phyloP scores from a whole-genome alignment of 2,888 invertebrate genomes.

The Alcis repandata region DNA sequence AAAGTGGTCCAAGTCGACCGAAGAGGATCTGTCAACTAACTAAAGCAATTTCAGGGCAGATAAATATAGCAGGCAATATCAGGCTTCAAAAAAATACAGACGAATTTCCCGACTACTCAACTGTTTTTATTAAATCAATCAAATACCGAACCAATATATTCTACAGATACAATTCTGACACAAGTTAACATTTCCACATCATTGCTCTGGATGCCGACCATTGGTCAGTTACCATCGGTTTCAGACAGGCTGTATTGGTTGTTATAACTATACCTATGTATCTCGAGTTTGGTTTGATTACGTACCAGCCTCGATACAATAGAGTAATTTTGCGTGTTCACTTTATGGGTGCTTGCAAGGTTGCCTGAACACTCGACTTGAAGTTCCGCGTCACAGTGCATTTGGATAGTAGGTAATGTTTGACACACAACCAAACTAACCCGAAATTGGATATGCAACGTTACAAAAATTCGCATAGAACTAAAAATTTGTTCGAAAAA shows the following conservation, averaged over 20 bases:
- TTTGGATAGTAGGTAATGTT: not conserved
- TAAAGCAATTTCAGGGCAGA: too few species aligned
- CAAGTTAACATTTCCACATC: not conserved
- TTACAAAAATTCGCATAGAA: too few species aligned
- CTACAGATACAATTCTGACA: too few species aligned
- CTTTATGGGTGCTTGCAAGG: slow-evolving; percentile 54
- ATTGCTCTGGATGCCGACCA: not conserved
- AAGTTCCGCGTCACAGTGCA: slow-evolving; percentile 55
- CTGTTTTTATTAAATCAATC: too few species aligned
- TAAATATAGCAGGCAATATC: too few species aligned
- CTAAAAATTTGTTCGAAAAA: too few species aligned
- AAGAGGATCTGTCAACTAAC: too few species aligned
- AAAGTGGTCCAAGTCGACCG: too few species aligned
- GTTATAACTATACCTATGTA: slow-evolving; percentile 8
- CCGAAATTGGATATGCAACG: too few species aligned
- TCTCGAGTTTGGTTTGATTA: slow-evolving; percentile 33
- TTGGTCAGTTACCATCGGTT: slow-evolving; percentile 16
- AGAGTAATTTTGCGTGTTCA: slow-evolving; percentile 47
- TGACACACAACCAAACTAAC: not conserved
- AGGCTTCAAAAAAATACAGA: too few species aligned
- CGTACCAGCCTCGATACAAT: slow-evolving; percentile 47
- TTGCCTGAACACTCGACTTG: slow-evolving; percentile 47
- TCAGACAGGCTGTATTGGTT: slow-evolving; percentile 1
- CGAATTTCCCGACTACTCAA: too few species aligned
- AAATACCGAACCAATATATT: too few species aligned